These are phyloP conservation scores for Agrotis puta DNA, from an alignment of 2,888 invertebrate species.

Conservation along the genomic window DNA sequence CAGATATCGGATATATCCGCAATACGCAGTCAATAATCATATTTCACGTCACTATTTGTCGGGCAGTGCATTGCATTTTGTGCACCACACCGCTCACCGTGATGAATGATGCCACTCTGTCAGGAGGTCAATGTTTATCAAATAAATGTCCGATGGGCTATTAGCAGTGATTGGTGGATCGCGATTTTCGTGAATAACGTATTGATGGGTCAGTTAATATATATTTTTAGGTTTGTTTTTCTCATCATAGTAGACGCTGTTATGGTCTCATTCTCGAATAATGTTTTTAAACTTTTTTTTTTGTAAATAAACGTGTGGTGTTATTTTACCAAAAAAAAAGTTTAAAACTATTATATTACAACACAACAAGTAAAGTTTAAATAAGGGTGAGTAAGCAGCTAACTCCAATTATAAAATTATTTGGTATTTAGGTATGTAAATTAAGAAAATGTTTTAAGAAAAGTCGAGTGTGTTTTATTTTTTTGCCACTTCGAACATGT, in stretches of 20 bases:
- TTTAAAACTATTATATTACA: too few species aligned
- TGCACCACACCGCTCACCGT: slow-evolving; percentile 65
- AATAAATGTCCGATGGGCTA: slow-evolving; percentile 75
- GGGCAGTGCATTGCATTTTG: slow-evolving; percentile 66
- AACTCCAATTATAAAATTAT: not conserved
- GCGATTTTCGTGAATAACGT: slow-evolving; percentile 35
- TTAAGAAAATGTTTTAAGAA: not conserved
- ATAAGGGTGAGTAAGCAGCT: not conserved
- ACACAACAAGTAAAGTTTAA: too few species aligned
- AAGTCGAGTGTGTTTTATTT: not conserved
- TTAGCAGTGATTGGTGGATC: slow-evolving; percentile 59
- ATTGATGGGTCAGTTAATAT: not conserved
- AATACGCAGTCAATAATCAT: slow-evolving; percentile 49
- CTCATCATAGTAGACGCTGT: not conserved
- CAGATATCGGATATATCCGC: slow-evolving; percentile 32
- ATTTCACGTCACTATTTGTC: slow-evolving; percentile 55
- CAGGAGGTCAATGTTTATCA: slow-evolving; percentile 78
- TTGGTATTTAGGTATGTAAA: not conserved
- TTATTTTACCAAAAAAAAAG: too few species aligned
- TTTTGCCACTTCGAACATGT: not conserved
- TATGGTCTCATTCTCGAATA: not conserved
- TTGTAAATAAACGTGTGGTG: too few species aligned
- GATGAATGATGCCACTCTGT: slow-evolving; percentile 82
- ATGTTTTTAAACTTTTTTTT: not conserved
- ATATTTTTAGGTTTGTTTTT: not conserved